Evolutionary conservation across 64 coral and sea anemone species (phyloP).

Genomic region (Pocillopora damicornis): DNA sequence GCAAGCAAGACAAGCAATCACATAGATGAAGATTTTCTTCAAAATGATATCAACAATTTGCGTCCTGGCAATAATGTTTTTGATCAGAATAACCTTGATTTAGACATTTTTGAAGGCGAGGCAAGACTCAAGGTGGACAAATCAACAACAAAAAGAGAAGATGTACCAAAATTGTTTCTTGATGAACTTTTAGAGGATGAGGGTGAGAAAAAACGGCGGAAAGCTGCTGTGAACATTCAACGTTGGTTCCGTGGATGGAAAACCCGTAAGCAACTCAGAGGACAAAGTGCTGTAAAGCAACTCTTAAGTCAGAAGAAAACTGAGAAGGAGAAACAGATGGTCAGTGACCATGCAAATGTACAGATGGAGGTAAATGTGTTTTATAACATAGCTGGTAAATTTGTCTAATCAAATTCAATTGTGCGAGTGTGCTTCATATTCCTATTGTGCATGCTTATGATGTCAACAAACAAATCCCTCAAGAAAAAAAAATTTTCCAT

Average conservation of each 20-base stretch:
- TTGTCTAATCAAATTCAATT: too few species aligned
- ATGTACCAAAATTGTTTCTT: conserved; percentile 53
- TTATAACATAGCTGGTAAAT: too few species aligned
- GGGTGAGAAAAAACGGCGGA: background rate
- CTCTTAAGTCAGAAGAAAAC: conserved; percentile 65
- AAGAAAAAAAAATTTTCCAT: too few species aligned
- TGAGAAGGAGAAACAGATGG: conserved; percentile 42
- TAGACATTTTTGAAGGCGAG: conserved; percentile 36
- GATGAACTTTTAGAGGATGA: conserved; percentile 36
- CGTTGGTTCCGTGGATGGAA: conserved; percentile 81
- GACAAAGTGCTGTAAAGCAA: conserved; percentile 57
- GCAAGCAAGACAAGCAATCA: background rate
- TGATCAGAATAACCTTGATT: conserved; percentile 12
- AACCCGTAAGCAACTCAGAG: conserved; percentile 26
- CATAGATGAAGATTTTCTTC: background rate
- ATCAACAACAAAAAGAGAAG: background rate
- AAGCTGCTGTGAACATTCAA: conserved; percentile 76
- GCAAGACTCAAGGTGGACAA: conserved; percentile 33
- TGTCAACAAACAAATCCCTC: too few species aligned
- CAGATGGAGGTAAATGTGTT: background rate
- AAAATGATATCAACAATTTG: conserved; percentile 11
- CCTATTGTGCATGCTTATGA: too few species aligned
- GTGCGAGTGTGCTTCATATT: too few species aligned
- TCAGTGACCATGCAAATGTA: conserved; percentile 32
- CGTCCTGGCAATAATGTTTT: background rate